Evolutionary conservation across 2,797 vertebrate species (phyloP).

Genomic region (Coracias cyanogaster): DNA sequence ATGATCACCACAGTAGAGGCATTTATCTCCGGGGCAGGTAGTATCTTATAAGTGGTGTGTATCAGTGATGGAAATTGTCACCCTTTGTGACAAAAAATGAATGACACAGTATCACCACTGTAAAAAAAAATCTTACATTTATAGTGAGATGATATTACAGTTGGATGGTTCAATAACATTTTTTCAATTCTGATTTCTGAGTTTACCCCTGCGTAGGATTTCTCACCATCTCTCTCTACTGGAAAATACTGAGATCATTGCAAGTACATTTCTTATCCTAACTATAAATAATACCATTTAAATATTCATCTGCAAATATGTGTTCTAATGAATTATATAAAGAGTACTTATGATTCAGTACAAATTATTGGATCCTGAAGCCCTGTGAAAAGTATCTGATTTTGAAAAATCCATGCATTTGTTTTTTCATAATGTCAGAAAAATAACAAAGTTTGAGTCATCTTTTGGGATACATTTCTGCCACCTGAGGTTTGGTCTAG

Average conservation of each 20-base stretch:
- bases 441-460: conserved; percentile 3
- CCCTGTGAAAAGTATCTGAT: neutral
- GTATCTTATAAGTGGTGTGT: neutral
- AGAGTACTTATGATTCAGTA: neutral
- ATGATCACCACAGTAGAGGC: neutral
- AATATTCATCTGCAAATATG: conserved; percentile 20
- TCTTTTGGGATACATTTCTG: neutral
- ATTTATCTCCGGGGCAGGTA: neutral
- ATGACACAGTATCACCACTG: neutral
- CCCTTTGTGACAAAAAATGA: neutral
- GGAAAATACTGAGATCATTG: neutral
- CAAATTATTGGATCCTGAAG: neutral
- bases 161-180: neutral
- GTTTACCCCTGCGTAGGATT: neutral
- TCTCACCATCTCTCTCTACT: neutral
- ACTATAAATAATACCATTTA: conserved; percentile 22
- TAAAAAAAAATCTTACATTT: conserved; percentile 31
- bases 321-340: conserved; percentile 24
- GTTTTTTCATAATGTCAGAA: neutral
- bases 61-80: neutral
- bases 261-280: neutral
- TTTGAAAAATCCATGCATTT: neutral
- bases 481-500: neutral
- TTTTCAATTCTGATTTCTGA: neutral
- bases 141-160: neutral